Percentiles rank a stretch among this genome's conserved stretches.
phyloP scores from a whole-genome alignment of 1,140 invertebrate species.

The Gonatopus flavifemur region DNA sequence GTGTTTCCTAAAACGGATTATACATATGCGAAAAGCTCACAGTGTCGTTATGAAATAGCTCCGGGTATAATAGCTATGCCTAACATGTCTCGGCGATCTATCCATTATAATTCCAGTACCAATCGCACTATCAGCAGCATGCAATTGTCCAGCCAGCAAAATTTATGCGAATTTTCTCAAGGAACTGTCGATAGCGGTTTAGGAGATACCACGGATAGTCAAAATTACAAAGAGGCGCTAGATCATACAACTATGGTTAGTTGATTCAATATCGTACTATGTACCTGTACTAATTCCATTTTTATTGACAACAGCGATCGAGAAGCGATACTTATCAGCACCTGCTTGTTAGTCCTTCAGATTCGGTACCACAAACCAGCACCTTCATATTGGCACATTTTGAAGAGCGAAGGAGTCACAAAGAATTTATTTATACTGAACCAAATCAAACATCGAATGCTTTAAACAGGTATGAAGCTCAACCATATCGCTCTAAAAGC shows the following conservation, averaged over 20 bases:
- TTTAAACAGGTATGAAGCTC: too few species aligned
- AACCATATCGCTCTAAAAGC: too few species aligned
- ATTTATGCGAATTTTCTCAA: slow-evolving; percentile 29
- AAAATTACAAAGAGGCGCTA: slow-evolving; percentile 16
- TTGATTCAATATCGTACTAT: background rate
- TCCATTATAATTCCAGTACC: slow-evolving; percentile 42
- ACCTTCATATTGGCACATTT: slow-evolving; percentile 37
- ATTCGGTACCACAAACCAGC: slow-evolving; percentile 15
- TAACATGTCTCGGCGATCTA: slow-evolving; percentile 75
- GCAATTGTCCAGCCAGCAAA: slow-evolving; percentile 34
- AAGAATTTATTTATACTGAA: slow-evolving; percentile 31
- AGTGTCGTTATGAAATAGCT: slow-evolving; percentile 73
- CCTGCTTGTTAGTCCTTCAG: background rate
- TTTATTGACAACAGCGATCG: too few species aligned
- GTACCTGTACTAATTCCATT: too few species aligned
- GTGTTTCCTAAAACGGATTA: slow-evolving; percentile 82
- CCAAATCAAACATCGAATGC: too few species aligned
- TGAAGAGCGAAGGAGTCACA: slow-evolving; percentile 28
- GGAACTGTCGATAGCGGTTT: slow-evolving; percentile 20
- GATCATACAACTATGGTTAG: slow-evolving; percentile 24
- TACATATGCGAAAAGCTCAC: slow-evolving; percentile 75
- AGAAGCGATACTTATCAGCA: background rate
- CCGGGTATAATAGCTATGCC: slow-evolving; percentile 77
- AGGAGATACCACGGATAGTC: slow-evolving; percentile 14
- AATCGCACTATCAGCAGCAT: slow-evolving; percentile 31